Percentiles rank a stretch among this genome's conserved stretches.
phyloP scores from a whole-genome alignment of 2,113 vertebrate species.

The Turnix velox region DNA sequence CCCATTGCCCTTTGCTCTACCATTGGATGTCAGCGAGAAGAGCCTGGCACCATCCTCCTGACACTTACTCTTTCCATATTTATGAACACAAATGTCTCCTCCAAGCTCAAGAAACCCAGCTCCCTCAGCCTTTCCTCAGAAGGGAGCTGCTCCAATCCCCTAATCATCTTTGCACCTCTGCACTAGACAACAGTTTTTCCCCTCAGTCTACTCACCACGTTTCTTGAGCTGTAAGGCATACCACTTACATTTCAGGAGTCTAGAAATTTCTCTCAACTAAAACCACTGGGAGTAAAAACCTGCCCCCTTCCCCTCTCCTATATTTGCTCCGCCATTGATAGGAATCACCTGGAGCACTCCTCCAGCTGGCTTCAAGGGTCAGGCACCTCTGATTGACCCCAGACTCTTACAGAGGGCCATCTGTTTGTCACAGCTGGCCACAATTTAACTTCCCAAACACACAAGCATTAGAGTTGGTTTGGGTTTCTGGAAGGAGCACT shows the following conservation, averaged over 20 bases:
- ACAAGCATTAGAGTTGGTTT: neutral
- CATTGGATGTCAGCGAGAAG: too few relatives aligned
- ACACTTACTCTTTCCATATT: too few relatives aligned
- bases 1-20: too few relatives aligned
- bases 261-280: neutral
- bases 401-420: neutral
- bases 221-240: neutral
- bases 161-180: too few relatives aligned
- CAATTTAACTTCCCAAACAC: neutral
- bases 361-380: neutral
- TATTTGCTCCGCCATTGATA: neutral
- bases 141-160: too few relatives aligned
- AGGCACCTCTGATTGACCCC: neutral
- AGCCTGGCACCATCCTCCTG: too few relatives aligned
- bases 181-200: neutral
- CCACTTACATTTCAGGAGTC: neutral
- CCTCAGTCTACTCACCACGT: neutral
- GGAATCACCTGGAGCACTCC: neutral
- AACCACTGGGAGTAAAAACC: neutral
- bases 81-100: too few relatives aligned
- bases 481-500: neutral
- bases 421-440: neutral
- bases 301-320: neutral
- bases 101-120: too few relatives aligned
- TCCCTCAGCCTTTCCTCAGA: too few relatives aligned